Evolutionary conservation across 2,113 vertebrate species (phyloP).

Genomic region (Paratilapia polleni): DNA sequence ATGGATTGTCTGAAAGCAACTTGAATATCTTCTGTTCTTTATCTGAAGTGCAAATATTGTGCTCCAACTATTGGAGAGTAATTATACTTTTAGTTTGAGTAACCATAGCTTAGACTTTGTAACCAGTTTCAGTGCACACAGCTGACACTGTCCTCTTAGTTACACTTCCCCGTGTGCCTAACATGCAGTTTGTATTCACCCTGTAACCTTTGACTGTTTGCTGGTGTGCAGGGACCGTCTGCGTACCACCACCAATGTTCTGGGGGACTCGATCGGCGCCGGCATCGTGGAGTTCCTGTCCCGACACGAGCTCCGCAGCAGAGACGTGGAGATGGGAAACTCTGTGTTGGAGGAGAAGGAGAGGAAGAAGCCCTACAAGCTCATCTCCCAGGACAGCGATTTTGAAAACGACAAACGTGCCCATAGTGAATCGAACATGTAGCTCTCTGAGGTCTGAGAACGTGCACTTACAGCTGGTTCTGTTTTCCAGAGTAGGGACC

Average conservation of each 20-base stretch:
- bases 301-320: constrained; percentile 88
- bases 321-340: constrained; percentile 93
- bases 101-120: too few species aligned
- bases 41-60: too few species aligned
- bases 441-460: constrained; percentile 47
- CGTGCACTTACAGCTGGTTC: neutral
- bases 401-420: constrained; percentile 87
- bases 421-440: constrained; percentile 96
- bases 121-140: too few species aligned
- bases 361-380: constrained; percentile 95
- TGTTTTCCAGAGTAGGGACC: neutral
- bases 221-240: constrained; percentile 87
- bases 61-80: too few species aligned
- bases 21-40: too few species aligned
- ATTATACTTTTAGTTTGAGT: too few species aligned
- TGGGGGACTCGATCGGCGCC: constrained; percentile 95
- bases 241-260: constrained; percentile 94
- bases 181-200: neutral
- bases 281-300: constrained; percentile 96
- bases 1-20: too few species aligned
- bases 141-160: too few species aligned
- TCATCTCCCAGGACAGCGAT: constrained; percentile 90
- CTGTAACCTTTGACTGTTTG: neutral
- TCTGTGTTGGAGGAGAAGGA: constrained; percentile 95
- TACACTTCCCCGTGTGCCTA: neutral